Conservation (phyloP, 2,797 vertebrate species). For the Bucorvus abyssinicus region DNA sequence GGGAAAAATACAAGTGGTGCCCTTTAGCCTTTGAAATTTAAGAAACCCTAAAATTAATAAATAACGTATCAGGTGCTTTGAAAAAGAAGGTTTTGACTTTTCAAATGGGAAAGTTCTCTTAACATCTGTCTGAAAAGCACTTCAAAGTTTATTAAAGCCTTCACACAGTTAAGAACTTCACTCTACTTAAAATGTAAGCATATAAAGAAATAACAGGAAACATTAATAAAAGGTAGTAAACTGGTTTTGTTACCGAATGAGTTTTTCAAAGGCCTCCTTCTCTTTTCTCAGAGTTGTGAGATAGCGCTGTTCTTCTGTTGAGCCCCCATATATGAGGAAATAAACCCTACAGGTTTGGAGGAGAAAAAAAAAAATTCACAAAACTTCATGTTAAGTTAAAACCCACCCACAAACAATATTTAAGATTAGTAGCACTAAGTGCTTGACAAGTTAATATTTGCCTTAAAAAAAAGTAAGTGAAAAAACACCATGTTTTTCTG, state of each 20-base stretch:
- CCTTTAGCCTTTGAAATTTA: neutral
- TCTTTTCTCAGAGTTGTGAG: conserved; percentile 92
- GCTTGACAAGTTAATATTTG: neutral
- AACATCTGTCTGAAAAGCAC: neutral
- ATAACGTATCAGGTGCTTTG: neutral
- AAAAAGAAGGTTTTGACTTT: neutral
- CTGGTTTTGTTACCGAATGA: conserved; percentile 84
- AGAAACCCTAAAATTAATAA: neutral
- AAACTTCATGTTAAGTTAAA: neutral
- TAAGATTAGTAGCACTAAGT: neutral
- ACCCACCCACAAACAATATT: neutral
- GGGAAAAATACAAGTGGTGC: neutral
- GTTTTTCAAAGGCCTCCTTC: conserved; percentile 94
- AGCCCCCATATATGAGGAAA: conserved; percentile 95
- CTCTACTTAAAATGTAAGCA: neutral
- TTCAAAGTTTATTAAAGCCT: neutral
- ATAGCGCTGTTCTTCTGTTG: conserved; percentile 94
- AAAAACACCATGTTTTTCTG: neutral
- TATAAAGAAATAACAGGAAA: neutral
- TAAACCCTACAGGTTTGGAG: conserved; percentile 83
- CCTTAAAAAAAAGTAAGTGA: neutral
- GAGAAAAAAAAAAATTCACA: neutral
- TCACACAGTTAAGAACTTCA: neutral
- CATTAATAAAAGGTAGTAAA: neutral
- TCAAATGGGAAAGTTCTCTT: neutral